Conservation (phyloP, 92 coral and sea anemone genomes). For the Porites divaricata region DNA sequence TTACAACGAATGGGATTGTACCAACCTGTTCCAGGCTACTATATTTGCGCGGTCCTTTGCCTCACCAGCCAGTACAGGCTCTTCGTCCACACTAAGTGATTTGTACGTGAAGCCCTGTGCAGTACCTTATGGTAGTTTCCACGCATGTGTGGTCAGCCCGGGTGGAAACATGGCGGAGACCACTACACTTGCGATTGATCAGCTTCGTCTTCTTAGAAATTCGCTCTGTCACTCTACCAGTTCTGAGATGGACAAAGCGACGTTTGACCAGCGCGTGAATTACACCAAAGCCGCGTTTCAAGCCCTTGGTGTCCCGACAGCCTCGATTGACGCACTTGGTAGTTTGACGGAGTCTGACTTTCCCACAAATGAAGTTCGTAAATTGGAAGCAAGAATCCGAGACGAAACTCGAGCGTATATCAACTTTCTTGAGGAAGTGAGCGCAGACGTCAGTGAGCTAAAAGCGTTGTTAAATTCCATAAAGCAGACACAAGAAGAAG, state of each 20-base stretch:
- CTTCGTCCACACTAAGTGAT: conserved; percentile 13
- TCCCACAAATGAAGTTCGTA: conserved; percentile 34
- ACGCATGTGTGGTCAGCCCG: conserved; percentile 27
- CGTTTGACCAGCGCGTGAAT: conserved; percentile 28
- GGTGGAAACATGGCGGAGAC: conserved; percentile 48
- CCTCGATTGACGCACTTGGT: conserved; percentile 30
- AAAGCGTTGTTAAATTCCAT: not conserved
- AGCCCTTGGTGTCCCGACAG: conserved; percentile 34
- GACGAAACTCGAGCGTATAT: not conserved
- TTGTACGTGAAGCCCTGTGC: conserved; percentile 15
- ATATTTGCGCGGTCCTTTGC: conserved; percentile 22
- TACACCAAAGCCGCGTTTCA: conserved; percentile 43
- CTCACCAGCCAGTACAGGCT: not conserved
- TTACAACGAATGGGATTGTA: conserved; percentile 47
- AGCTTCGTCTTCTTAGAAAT: conserved; percentile 51
- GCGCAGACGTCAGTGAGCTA: conserved; percentile 1
- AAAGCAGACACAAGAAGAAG: not conserved
- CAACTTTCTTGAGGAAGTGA: conserved; percentile 8
- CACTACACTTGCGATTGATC: conserved; percentile 51
- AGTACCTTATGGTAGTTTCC: conserved; percentile 23
- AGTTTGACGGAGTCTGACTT: conserved; percentile 44
- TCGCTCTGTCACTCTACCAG: conserved; percentile 32
- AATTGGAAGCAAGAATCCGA: conserved; percentile 8
- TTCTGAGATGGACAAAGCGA: conserved; percentile 32
- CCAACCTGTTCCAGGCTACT: conserved; percentile 27